Base-by-base conservation (phyloP, 2,113 vertebrate genomes). In the Bufo gargarizans region DNA sequence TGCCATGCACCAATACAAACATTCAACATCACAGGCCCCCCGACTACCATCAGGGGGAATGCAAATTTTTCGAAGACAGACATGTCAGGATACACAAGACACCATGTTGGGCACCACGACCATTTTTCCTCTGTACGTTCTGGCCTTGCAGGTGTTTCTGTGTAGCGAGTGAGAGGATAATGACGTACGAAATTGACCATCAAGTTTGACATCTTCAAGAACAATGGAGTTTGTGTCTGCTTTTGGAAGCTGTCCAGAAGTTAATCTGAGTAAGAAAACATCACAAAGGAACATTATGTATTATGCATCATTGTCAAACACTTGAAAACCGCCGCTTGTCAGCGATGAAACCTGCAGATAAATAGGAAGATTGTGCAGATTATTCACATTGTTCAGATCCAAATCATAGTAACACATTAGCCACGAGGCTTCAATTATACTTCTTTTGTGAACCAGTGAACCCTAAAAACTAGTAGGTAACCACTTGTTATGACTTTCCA, bases 201-300 rank as follows among this genome's bases (percentile, higher is more conserved):
- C 8, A 67, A 47, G 59, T 80, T 69, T 87, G 49, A 69, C 77
- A 56, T 69, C 19, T 43, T 6, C 3, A 4, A 69, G 85, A 87
- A 87, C 85, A 87, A 87, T 80, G 8, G 61, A 33, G 8, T 19
- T 69, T 87, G 56, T 87, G 85, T 87, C 45, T 80, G 49, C 9
- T 22, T 17, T 19, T 87, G 85, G 77, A 55, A 6, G 2, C 22
- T 5, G n/a, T 87, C 77, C 85, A 87, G 77, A 50, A 82, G 43
- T 43, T 9, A 87, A 79, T 33, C 22, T 17, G 61, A 69, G 72
- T 14, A 45, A 58, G 59, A 8, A 86, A 6, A 85, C n/a, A 67
- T 86, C 43, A 61, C 10, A 49, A 4, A 12, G 55, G 76, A 55
- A 79, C 7, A 20, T 22, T 19, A 22, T 56, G 9, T 4, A n/a